Base-by-base conservation (phyloP, 2,888 invertebrate species). In the Acrobasis suavella region DNA sequence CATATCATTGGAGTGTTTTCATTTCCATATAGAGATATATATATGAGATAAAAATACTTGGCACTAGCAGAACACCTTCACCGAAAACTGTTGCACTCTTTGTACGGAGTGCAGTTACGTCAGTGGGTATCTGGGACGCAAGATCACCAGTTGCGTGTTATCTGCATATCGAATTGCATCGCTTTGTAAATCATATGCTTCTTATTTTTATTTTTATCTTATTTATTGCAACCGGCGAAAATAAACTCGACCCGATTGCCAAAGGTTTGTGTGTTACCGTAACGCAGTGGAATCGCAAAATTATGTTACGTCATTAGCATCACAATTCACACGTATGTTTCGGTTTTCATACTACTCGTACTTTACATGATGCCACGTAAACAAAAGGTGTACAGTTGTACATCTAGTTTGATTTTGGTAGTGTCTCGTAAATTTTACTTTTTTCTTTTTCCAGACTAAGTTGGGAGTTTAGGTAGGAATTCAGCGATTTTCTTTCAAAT, bases 91-190 rank as follows among this genome's bases (percentile, higher is more conserved):
- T 42, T 51, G 51, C 38, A 22, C 49, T 65, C 58, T 65, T 60
- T 62, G 56, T 71, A 69, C 69, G 72, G 64, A 66, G 68, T 67
- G 58, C 62, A 52, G 65, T 77, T 76, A 71, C 77, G 73, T 72
- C 72, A 74, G 59, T 69, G 70, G 38, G 62, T 73, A 78, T 77
- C 76, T 78, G 67, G 78, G 75, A 65, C 80, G 68, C 70, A 64
- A 74, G 69, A 72, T 68, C 66, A 62, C 63, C 65, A 64, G 64
- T 67, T 70, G 68, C 64, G 66, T 69, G 67, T 68, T 63, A 73
- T 75, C 72, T 69, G 71, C 72, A 72, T 75, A 76, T 72, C 67
- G 68, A 70, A 73, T 77, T 68, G 66, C 73, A 67, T 64, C 32
- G 63, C 42, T 55, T 61, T 62, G 58, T 55, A 63, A 62, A 64